phyloP scores from a whole-genome alignment of 2,797 vertebrate genomes.

The Eulemur coronatus region DNA sequence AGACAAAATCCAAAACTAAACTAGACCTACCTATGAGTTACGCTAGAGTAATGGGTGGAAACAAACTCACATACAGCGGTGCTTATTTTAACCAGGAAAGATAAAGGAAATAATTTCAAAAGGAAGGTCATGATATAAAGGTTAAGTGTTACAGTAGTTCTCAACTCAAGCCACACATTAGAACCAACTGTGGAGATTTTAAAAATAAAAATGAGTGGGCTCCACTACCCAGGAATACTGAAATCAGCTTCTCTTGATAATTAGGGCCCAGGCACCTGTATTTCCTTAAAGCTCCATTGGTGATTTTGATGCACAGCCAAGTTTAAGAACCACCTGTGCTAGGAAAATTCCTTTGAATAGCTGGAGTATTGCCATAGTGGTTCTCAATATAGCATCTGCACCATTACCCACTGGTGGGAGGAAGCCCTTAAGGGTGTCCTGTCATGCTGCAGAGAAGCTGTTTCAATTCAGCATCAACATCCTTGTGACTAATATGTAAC shows the following conservation, averaged over 20 bases:
- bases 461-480: neutral
- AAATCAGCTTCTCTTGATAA: constrained; percentile 37
- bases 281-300: neutral
- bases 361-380: neutral
- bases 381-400: neutral
- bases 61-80: neutral
- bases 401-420: neutral
- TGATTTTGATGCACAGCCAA: constrained; percentile 50
- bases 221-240: neutral
- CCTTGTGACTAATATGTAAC: neutral
- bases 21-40: neutral
- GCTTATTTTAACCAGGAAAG: neutral
- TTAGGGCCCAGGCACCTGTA: neutral
- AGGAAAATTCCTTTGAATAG: neutral
- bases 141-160: neutral
- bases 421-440: neutral
- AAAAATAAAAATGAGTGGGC: neutral
- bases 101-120: neutral
- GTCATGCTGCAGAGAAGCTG: neutral
- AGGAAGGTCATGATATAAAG: neutral
- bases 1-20: neutral
- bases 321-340: neutral
- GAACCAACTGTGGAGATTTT: neutral
- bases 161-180: neutral
- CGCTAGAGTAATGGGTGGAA: neutral